Evolutionary conservation across 2,113 vertebrate genomes (phyloP), one percentile per base, ranked within the genome.

Genomic region (Cottus gobio): DNA sequence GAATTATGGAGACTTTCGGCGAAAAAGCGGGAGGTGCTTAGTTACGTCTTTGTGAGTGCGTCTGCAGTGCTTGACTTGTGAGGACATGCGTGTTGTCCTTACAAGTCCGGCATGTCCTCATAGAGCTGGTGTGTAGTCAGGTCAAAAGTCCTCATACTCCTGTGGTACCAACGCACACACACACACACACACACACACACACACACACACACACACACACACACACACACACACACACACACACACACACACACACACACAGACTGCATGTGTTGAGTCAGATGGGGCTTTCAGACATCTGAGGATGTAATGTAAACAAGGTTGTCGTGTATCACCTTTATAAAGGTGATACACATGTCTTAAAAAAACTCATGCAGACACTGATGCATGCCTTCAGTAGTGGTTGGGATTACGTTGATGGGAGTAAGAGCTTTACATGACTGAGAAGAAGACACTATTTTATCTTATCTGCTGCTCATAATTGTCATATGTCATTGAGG

Each of bases 311-410:
- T 60, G 22, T 54, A 65, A 56, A 64, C 26, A 26, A 72, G 39
- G 18, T 50, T 73, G 68, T 72, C 57, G 28, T 61, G 31, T 61
- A 22, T 60, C 46, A 62, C 63, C 54, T 63, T 63, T 22, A 70
- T 4, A 18, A 28, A 36, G 31, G 31, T 26, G 11, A 34, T n/a
- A n/a, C n/a, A n/a, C n/a, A 48, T 57, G 12, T 68, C 36, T 71
- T 52, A 8, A n/a, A 72, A 58, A 34, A 46, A n/a, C 26, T 26
- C 24, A 20, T 20, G 7, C 34, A 36, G 9, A 31, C 24, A 50
- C 0, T 12, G 1, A 62, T 2, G 1, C 57, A 31, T 7, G 36
- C 30, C 34, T 26, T 60, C 8, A 31, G 4, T 6, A 2, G 61
- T 2, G n/a, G 28, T 20, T 66, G 54, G 30, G 37, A 37, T 58